Evolutionary conservation across 2,797 vertebrate genomes (phyloP).

Genomic region (Sparus aurata): DNA sequence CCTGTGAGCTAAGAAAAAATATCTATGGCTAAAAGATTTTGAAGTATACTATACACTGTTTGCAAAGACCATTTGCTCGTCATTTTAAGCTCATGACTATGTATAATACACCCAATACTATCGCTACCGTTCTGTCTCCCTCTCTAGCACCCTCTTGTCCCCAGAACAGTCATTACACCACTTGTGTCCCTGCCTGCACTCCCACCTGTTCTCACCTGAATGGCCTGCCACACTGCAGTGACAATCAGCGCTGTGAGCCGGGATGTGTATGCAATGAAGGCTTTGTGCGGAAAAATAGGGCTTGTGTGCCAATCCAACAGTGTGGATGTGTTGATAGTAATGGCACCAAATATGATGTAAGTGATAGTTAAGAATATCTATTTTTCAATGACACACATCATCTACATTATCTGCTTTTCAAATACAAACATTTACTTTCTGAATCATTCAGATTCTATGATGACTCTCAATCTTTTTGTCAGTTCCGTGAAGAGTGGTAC

Average conservation of each 20-base stretch:
- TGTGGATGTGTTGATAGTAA: slow-evolving; percentile 88
- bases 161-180: slow-evolving; percentile 83
- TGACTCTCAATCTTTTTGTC: slow-evolving; percentile 25
- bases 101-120: background rate
- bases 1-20: background rate
- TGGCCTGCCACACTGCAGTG: slow-evolving; percentile 80
- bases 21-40: too few species aligned
- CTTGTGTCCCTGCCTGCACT: slow-evolving; percentile 85
- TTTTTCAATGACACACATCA: background rate
- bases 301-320: slow-evolving; percentile 85
- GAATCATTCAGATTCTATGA: background rate
- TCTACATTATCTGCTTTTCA: background rate
- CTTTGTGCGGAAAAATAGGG: slow-evolving; percentile 79
- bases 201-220: slow-evolving; percentile 86
- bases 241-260: slow-evolving; percentile 74
- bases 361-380: slow-evolving; percentile 31
- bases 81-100: background rate
- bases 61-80: background rate
- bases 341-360: slow-evolving; percentile 84
- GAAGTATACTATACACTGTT: background rate
- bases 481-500: slow-evolving; percentile 87
- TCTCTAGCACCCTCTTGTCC: slow-evolving; percentile 84
- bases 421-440: background rate
- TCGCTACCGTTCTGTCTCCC: slow-evolving; percentile 12
- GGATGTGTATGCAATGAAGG: slow-evolving; percentile 88